These are phyloP conservation scores for Poicephalus gulielmi DNA, from an alignment of 2,113 vertebrate genomes.

Conservation along the genomic window DNA sequence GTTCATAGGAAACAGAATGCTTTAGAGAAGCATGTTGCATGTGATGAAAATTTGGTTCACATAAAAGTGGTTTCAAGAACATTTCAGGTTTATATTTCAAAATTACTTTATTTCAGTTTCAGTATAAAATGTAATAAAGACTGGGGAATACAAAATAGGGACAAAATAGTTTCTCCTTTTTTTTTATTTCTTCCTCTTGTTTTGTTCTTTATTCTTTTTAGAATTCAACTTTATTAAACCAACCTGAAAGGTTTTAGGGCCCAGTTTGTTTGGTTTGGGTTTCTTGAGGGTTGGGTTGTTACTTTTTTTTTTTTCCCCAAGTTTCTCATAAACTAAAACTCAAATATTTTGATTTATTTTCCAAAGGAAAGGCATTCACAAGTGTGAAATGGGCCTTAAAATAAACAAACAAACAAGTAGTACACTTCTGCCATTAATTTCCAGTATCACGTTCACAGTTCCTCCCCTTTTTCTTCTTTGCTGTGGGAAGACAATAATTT, in stretches of 20 bases:
- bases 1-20: neutral
- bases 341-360: conserved; percentile 58
- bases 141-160: neutral
- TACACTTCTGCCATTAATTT: neutral
- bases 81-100: conserved; percentile 29
- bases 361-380: conserved; percentile 24
- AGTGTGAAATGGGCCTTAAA: conserved; percentile 56
- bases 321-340: conserved; percentile 50
- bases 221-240: conserved; percentile 24
- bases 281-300: conserved; percentile 10
- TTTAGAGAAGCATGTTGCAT: conserved; percentile 25
- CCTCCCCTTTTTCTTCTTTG: conserved; percentile 15
- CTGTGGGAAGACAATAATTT: conserved; percentile 55
- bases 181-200: neutral
- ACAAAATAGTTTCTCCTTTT: neutral
- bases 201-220: neutral
- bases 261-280: neutral
- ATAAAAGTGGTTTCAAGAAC: conserved; percentile 16
- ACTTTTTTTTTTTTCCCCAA: neutral
- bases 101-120: conserved; percentile 20
- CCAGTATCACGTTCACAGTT: conserved; percentile 33
- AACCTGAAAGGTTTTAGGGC: neutral
- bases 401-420: conserved; percentile 54
- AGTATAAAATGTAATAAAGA: conserved; percentile 47
- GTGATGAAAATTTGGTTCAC: conserved; percentile 27